These are phyloP conservation scores for Euleptes europaea DNA, from an alignment of 2,113 vertebrate species.

Conservation along the genomic window DNA sequence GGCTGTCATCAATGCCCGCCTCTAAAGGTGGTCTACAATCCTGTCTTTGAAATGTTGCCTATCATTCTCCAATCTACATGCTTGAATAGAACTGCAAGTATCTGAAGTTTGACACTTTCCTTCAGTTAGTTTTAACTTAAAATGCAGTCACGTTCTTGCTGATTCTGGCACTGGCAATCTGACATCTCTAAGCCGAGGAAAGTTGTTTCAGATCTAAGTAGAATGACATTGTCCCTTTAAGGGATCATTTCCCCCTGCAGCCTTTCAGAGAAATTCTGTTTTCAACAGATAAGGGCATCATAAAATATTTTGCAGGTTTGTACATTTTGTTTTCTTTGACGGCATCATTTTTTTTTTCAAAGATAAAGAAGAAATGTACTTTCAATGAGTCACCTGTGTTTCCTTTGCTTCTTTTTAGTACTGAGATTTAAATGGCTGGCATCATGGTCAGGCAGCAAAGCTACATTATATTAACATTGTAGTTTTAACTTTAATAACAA, in stretches of 20 bases:
- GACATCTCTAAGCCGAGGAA: slow-evolving; percentile 14
- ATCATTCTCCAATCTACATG: neutral
- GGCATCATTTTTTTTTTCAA: slow-evolving; percentile 8
- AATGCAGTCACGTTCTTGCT: slow-evolving; percentile 6
- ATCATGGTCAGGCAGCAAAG: neutral
- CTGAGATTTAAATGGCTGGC: neutral
- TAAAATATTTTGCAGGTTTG: slow-evolving; percentile 14
- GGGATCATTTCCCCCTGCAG: neutral
- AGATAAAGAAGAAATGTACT: neutral
- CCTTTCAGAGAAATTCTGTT: neutral
- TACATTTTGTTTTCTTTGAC: neutral
- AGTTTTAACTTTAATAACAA: neutral
- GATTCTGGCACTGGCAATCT: slow-evolving; percentile 13
- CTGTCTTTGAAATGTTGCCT: neutral
- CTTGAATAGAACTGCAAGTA: neutral
- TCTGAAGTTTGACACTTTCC: neutral
- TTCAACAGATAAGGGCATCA: slow-evolving; percentile 16
- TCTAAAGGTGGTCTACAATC: neutral
- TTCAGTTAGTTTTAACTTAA: slow-evolving; percentile 25
- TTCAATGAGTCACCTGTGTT: neutral
- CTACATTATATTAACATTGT: neutral
- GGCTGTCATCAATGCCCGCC: neutral
- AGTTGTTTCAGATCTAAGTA: slow-evolving; percentile 11
- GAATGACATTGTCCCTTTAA: slow-evolving; percentile 21
- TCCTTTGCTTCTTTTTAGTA: neutral